These are phyloP conservation scores for Sorex araneus DNA, from an alignment of 2,113 vertebrate genomes.

Conservation along the genomic window DNA sequence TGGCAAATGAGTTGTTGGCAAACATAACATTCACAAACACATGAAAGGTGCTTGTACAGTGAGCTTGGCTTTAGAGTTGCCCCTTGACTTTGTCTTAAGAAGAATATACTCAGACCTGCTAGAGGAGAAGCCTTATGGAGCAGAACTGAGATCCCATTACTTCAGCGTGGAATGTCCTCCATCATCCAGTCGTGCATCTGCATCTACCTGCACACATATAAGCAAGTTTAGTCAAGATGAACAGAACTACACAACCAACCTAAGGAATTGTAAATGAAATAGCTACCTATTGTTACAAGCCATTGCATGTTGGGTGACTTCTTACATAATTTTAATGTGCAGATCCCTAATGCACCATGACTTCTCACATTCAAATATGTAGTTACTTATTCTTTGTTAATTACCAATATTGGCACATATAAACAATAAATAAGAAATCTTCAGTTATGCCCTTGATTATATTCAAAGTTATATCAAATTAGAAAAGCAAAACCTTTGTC, in stretches of 20 bases:
- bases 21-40: not conserved
- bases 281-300: not conserved
- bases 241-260: not conserved
- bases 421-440: not conserved
- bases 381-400: not conserved
- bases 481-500: not conserved
- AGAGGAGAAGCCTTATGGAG: not conserved
- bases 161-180: not conserved
- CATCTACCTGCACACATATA: not conserved
- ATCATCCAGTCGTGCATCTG: not conserved
- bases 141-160: not conserved
- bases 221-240: not conserved
- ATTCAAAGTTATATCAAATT: slow-evolving; percentile 34
- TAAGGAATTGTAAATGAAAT: not conserved
- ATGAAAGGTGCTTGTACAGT: not conserved
- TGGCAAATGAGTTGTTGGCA: slow-evolving; percentile 5
- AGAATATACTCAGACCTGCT: not conserved
- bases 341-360: not conserved
- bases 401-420: not conserved
- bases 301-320: not conserved
- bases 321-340: not conserved
- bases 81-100: not conserved
- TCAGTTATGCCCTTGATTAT: not conserved
- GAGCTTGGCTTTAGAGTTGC: not conserved
- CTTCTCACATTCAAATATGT: slow-evolving; percentile 19